phyloP scores from a whole-genome alignment of 2,888 invertebrate species.

The Hyles lineata region DNA sequence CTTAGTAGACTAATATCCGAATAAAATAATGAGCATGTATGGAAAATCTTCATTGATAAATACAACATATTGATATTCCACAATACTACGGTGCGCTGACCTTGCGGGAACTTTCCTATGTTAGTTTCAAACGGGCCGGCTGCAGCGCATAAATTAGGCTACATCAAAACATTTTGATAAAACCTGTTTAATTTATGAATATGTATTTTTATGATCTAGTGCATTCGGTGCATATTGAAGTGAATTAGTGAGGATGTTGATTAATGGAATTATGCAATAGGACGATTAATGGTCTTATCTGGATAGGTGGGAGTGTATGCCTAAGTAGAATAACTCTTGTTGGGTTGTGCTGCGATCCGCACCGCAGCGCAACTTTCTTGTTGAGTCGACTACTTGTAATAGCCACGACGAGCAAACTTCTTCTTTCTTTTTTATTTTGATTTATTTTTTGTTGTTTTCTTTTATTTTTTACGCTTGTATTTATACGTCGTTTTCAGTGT shows the following conservation, averaged over 20 bases:
- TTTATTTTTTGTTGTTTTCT: too few relatives aligned
- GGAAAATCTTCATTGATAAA: neutral
- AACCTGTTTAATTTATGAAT: neutral
- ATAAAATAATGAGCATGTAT: neutral
- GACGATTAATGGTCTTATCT: too few relatives aligned
- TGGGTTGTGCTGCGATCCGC: too few relatives aligned
- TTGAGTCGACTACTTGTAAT: too few relatives aligned
- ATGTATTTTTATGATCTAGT: neutral
- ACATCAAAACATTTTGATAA: conserved; percentile 21
- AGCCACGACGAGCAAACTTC: too few relatives aligned
- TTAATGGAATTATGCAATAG: neutral
- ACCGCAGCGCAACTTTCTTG: too few relatives aligned
- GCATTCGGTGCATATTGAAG: neutral
- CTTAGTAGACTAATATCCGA: neutral
- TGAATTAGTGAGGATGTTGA: neutral
- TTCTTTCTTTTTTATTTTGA: too few relatives aligned
- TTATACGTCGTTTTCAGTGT: too few relatives aligned
- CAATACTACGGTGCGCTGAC: neutral
- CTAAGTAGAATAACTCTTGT: too few relatives aligned
- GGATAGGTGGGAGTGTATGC: too few relatives aligned
- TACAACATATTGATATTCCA: neutral
- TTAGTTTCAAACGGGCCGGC: neutral
- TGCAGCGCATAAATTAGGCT: conserved; percentile 1
- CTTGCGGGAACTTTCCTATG: conserved; percentile 5
- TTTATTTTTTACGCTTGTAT: too few relatives aligned